Base-by-base conservation (phyloP, 2,797 vertebrate species). In the Bryconaethiops microstoma region DNA sequence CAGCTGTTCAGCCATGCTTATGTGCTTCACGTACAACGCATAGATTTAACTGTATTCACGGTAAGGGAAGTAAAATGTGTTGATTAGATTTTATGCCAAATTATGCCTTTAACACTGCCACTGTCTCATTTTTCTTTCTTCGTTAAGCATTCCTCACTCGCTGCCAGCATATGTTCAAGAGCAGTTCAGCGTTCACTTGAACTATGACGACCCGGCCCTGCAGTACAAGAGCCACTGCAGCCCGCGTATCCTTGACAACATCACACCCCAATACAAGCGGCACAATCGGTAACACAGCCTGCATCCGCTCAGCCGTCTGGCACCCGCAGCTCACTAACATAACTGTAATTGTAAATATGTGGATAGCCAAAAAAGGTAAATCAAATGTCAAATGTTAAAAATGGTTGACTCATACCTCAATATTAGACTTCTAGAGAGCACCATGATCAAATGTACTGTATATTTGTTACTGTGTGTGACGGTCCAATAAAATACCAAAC, bases 151-250 rank as follows among this genome's bases (percentile, higher is more conserved):
- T 62, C 92, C 93, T 14, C 89, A 93, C 68, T 52, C 90, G 82
- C 19, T 92, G 72, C 91, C 93, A 12, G 91, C 91, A 64, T 87
- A 90, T 82, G 78, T 92, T n/a, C 89, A 91, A 57, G 88, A 92
- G 64, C 89, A 90, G 77, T 39, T 85, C 83, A 90, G 88, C 74
- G 89, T 92, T 50, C 90, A 92, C 55, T 93, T 93, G 85, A 94
- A 94, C 92, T 92, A 91, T 76, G 82, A 88, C 0, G 94, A 95
- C 82, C 94, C 94, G 0, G 88, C 93, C 35, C 89, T 94, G 78
- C 92, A 92, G 21, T 96, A 96, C 89, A 90, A 84, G 1, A 93
- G 88, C 81, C 95, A 96, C 91, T 85, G 87, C 86, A 93, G 93
- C 83, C 94, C 94, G 1, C 90, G 93, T 64, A 73, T 93, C 82